A percentile compares a stretch with the other conserved stretches of the same genome.
These are phyloP conservation scores for Drosophila kepulauana DNA, from an alignment of 1,140 invertebrate species.

Conservation along the genomic window DNA sequence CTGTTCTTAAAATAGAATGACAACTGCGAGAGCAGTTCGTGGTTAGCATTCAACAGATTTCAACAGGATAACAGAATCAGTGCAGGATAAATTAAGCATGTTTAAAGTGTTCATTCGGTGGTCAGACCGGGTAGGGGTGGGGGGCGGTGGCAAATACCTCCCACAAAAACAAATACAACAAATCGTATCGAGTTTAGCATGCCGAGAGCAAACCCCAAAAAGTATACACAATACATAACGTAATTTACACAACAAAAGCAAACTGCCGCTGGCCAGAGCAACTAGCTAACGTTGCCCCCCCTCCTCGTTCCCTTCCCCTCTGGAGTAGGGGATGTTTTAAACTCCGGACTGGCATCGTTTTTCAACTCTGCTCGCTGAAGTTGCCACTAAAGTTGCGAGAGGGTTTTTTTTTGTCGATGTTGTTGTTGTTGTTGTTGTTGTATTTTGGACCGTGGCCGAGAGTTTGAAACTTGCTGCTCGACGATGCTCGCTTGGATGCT, in stretches of 20 bases:
- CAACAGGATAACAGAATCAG: conserved; percentile 53
- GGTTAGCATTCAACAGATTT: conserved; percentile 42
- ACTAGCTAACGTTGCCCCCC: conserved; percentile 27
- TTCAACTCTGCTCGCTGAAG: conserved; percentile 31
- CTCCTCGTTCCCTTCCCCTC: neutral
- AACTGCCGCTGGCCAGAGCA: conserved; percentile 67
- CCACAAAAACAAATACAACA: conserved; percentile 19
- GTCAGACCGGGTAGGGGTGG: neutral
- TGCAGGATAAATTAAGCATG: conserved; percentile 40
- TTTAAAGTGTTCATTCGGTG: conserved; percentile 32
- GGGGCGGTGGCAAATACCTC: neutral
- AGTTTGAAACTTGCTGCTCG: conserved; percentile 22
- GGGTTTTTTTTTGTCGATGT: neutral
- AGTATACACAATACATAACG: conserved; percentile 76
- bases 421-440: neutral
- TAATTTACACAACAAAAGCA: conserved; percentile 81
- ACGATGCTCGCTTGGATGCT: neutral
- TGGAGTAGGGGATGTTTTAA: neutral
- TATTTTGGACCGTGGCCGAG: conserved; percentile 71
- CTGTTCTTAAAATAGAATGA: conserved; percentile 1
- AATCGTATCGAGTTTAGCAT: conserved; percentile 49
- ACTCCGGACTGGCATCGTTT: conserved; percentile 32
- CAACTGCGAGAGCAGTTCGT: conserved; percentile 6
- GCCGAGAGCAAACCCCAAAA: conserved; percentile 56
- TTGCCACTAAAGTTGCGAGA: conserved; percentile 41